Conservation (phyloP, 1,140 invertebrate genomes). For the Bombus cullumanus region DNA sequence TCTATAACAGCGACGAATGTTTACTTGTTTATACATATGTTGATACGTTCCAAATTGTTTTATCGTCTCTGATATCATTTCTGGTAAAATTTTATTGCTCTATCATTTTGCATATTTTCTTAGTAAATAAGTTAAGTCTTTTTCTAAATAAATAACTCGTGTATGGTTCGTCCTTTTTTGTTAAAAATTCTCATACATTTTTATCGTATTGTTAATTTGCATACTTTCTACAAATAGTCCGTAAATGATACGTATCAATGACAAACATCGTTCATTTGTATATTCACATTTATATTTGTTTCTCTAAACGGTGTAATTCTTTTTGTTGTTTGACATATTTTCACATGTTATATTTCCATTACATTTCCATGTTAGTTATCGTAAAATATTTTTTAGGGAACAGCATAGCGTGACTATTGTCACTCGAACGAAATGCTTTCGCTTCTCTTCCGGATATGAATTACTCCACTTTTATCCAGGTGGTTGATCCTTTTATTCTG, state of each 20-base stretch:
- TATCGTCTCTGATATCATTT: not conserved
- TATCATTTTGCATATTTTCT: not conserved
- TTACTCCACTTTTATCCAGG: constrained; percentile 40
- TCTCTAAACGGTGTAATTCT: no score
- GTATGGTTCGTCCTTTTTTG: no score
- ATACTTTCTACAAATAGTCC: no score
- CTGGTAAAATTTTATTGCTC: not conserved
- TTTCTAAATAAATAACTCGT: no score
- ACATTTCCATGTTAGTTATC: not conserved
- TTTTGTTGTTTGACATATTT: no score
- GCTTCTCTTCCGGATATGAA: constrained; percentile 13
- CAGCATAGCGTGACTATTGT: not conserved
- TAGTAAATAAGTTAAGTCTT: not conserved
- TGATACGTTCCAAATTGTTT: not conserved
- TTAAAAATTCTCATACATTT: no score
- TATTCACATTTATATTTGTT: no score
- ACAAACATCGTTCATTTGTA: no score
- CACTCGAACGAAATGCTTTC: constrained; percentile 1
- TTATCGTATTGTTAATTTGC: no score
- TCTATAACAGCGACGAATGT: not conserved
- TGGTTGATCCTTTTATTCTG: constrained; percentile 47
- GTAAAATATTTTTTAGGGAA: not conserved
- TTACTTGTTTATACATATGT: not conserved
- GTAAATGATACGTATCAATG: no score
- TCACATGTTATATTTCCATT: not conserved